A percentile compares a stretch with the other conserved stretches of the same genome.
Evolutionary conservation across 2,113 vertebrate genomes (phyloP).

Genomic region (Daphoenositta chrysoptera): DNA sequence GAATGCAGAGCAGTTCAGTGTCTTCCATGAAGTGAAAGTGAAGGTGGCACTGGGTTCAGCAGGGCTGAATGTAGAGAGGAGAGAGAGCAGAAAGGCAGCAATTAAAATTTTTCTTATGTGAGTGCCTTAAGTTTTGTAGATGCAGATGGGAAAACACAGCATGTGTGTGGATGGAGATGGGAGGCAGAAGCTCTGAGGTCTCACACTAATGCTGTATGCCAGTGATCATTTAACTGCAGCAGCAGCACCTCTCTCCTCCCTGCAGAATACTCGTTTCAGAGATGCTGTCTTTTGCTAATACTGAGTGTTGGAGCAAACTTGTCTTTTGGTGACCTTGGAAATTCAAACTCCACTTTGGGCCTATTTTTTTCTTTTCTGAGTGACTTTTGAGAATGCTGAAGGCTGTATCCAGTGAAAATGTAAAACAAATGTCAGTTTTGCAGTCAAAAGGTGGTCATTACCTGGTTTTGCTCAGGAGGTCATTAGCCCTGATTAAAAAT

Average conservation of each 20-base stretch:
- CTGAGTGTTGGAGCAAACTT: neutral
- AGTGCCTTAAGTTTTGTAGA: neutral
- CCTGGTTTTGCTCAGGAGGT: neutral
- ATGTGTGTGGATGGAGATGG: neutral
- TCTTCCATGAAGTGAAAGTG: neutral
- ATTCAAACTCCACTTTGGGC: neutral
- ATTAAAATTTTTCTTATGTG: neutral
- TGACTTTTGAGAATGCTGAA: neutral
- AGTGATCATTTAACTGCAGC: neutral
- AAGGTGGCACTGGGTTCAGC: neutral
- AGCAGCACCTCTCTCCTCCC: neutral
- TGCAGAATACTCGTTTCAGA: neutral
- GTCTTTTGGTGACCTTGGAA: neutral
- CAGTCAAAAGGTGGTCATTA: no score
- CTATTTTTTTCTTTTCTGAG: neutral
- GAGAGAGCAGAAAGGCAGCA: neutral
- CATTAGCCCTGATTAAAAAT: neutral
- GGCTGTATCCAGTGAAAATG: neutral
- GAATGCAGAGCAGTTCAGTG: neutral
- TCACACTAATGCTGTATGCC: fast-evolving
- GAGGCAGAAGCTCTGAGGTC: neutral
- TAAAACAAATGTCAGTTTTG: neutral
- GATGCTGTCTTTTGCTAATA: neutral
- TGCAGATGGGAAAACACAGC: neutral
- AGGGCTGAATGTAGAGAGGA: neutral